phyloP scores from a whole-genome alignment of 2,797 vertebrate genomes.

The Rhabdomys pumilio region DNA sequence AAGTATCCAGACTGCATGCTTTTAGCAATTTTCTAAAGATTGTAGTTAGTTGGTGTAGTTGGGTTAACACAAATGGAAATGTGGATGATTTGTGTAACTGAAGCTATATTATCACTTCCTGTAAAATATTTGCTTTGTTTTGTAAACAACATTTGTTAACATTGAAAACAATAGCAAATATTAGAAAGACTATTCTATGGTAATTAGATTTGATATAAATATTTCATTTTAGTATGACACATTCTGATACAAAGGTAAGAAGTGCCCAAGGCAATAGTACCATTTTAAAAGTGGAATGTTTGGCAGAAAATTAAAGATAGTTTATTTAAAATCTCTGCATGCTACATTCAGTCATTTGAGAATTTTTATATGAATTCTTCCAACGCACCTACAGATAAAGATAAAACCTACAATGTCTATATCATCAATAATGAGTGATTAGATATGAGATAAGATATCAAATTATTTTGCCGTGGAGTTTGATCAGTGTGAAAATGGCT shows the following conservation, averaged over 20 bases:
- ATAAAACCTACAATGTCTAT: neutral
- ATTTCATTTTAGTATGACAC: neutral
- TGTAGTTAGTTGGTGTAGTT: slow-evolving; percentile 6
- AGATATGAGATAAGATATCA: neutral
- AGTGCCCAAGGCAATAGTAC: slow-evolving; percentile 1
- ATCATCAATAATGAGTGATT: neutral
- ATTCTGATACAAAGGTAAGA: slow-evolving; percentile 17
- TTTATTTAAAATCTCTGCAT: slow-evolving; percentile 41
- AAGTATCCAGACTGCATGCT: neutral
- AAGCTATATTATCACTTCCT: slow-evolving; percentile 36
- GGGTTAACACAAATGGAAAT: slow-evolving; percentile 14
- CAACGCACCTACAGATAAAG: neutral
- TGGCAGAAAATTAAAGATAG: slow-evolving; percentile 42
- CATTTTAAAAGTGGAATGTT: slow-evolving; percentile 56
- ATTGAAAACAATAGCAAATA: slow-evolving; percentile 15
- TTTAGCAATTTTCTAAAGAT: slow-evolving; percentile 41
- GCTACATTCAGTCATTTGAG: neutral
- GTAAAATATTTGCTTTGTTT: slow-evolving; percentile 38
- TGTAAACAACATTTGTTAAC: slow-evolving; percentile 32
- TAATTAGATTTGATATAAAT: slow-evolving; percentile 35
- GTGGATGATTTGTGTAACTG: neutral
- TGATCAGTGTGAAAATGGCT: neutral
- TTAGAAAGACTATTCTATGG: slow-evolving; percentile 21
- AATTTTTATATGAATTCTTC: neutral
- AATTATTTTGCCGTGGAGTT: neutral